Base-by-base conservation (phyloP, 2,888 invertebrate species). In the Ceriagrion tenellum region DNA sequence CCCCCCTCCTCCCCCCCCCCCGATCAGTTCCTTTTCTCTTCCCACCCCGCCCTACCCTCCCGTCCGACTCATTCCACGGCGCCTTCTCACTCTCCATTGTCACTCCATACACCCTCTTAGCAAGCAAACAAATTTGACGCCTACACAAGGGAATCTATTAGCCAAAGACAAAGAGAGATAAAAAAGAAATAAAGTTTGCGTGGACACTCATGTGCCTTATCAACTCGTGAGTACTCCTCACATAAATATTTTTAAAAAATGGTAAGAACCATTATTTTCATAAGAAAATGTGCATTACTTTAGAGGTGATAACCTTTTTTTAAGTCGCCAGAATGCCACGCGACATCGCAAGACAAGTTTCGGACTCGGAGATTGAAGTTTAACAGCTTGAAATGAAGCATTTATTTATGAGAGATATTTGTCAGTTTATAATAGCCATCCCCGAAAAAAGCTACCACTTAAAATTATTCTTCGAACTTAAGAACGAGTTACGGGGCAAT, bases 91-190 rank as follows among this genome's bases (percentile, higher is more conserved):
- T 4, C 69, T 23, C 69, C 69, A 69, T 69, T 69, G 69, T 69
- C 69, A 69, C 69, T 26, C 69, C n/a, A 35, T 59, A 30, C 81
- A 35, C 81, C 81, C 81, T 23, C 81, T 81, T 81, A 35, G 81
- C 81, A 30, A 81, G 13, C 35, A 81, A 81, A 23, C 81, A 81
- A 81, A 81, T 81, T 35, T 16, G 35, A 81, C 81, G 81, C 81
- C 81, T 26, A 81, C 81, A 81, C 16, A 35, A 13, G 81, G 81
- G 81, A 81, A 35, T 81, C 81, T 81, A 81, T 81, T 81, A 81
- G 81, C 81, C 35, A 35, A 30, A 81, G 81, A 81, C 81, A 81
- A 81, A 81, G 81, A 74, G 74, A 16, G 35, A 35, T 4, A 18
- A 81, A 18, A 81, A 81, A 81, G 4, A 81, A 81, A 16, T 8